These are phyloP conservation scores for Drosophila busckii DNA, from an alignment of 1,140 invertebrate species.

Conservation along the genomic window DNA sequence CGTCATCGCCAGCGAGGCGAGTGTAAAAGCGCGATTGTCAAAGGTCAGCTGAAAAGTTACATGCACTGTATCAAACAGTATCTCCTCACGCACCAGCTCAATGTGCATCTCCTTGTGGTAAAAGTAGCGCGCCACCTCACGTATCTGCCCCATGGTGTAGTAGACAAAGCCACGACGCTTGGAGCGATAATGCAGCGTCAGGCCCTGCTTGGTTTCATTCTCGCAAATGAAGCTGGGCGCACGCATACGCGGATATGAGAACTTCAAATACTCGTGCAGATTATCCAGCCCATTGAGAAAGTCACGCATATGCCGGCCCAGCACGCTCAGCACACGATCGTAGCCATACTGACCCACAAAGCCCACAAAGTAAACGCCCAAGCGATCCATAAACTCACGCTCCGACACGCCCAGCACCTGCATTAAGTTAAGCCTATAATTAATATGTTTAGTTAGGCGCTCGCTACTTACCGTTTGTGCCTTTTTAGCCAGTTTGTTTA, in stretches of 20 bases:
- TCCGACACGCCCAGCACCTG: slow-evolving; percentile 92
- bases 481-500: slow-evolving; percentile 90
- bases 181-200: slow-evolving; percentile 95
- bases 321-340: slow-evolving; percentile 92
- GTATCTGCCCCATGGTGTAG: slow-evolving; percentile 98
- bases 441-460: neutral
- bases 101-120: slow-evolving; percentile 96
- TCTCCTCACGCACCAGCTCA: slow-evolving; percentile 90
- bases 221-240: slow-evolving; percentile 98
- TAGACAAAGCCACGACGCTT: slow-evolving; percentile 95
- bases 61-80: slow-evolving; percentile 93
- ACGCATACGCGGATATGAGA: slow-evolving; percentile 94
- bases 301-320: slow-evolving; percentile 95
- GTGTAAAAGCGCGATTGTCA: slow-evolving; percentile 93
- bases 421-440: neutral
- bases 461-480: slow-evolving; percentile 85
- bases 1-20: slow-evolving; percentile 89
- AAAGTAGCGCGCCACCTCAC: slow-evolving; percentile 93
- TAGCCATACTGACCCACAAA: slow-evolving; percentile 97
- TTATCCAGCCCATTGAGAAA: slow-evolving; percentile 98
- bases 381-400: slow-evolving; percentile 92
- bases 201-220: slow-evolving; percentile 93
- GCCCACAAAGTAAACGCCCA: slow-evolving; percentile 93
- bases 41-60: slow-evolving; percentile 96
- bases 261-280: slow-evolving; percentile 97